Base-by-base conservation (phyloP, 2,797 vertebrate genomes). In the Pseudopleuronectes americanus region DNA sequence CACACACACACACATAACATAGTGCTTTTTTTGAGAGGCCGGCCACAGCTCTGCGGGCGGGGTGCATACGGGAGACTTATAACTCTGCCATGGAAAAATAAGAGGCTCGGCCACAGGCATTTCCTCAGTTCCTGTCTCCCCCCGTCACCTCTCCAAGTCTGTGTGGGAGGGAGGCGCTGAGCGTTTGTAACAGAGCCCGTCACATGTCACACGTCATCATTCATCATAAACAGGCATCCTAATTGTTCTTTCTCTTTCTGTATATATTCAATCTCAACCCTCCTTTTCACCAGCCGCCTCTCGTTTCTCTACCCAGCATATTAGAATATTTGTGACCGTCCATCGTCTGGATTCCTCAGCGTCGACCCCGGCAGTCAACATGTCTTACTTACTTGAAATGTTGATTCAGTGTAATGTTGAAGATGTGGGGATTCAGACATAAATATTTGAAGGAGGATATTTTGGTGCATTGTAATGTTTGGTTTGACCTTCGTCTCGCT, bases 61-160 rank as follows among this genome's bases (percentile, higher is more conserved):
- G 65, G 71, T 21, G 74, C 81, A 74, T 76, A 65, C 83, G 84
- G 57, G 72, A 89, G 84, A 87, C 74, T 90, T 90, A 89, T 79
- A 87, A 87, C 67, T 57, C 87, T 79, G 84, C 87, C 81, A 74
- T 85, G 86, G 86, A 91, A 90, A 90, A 89, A 87, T 77, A 85
- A 82, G 83, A 79, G 76, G 70, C 72, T 58, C 8, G 0, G 78
- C 89, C 86, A 83, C 89, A 91, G 86, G 90, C 84, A 89, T 87
- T 89, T 87, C 89, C 89, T 86, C 59, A 31, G 77, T 36, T 56
- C 81, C 81, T 75, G 78, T 63, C 55, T 63, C 65, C 41, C 24
- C 10, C 72, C n/a, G 65, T 76, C 78, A 57, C 64, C 74, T 77
- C 83, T 71, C 77, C 71, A 24, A 41, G 67, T 54, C 73, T 14